These are phyloP conservation scores for Tethea ocularis DNA, from an alignment of 2,888 invertebrate genomes.

Conservation along the genomic window DNA sequence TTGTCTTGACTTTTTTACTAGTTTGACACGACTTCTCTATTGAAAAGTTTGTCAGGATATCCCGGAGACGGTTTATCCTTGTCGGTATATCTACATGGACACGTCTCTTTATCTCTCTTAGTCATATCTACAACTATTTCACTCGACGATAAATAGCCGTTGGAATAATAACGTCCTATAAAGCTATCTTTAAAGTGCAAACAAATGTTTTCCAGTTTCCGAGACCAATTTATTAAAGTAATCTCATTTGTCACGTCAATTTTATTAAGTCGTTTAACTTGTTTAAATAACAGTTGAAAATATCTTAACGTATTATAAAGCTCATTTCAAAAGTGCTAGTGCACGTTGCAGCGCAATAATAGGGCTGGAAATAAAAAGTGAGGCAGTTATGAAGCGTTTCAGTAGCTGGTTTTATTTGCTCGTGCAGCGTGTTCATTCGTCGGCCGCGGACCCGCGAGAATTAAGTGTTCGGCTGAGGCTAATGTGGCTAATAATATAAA, in stretches of 20 bases:
- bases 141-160: background rate
- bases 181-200: constrained; percentile 3
- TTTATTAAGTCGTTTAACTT: constrained; percentile 9
- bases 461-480: constrained; percentile 24
- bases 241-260: constrained; percentile 6
- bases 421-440: constrained; percentile 29
- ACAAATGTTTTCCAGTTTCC: constrained; percentile 3
- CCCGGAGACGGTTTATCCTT: background rate
- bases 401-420: constrained; percentile 46
- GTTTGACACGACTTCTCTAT: constrained; percentile 11
- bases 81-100: background rate
- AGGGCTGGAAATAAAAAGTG: constrained; percentile 50
- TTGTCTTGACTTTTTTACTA: constrained; percentile 7
- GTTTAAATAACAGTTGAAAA: constrained; percentile 22
- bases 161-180: background rate
- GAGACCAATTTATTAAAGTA: background rate
- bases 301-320: constrained; percentile 37
- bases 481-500: constrained; percentile 10
- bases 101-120: background rate
- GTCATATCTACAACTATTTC: background rate
- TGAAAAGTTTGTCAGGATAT: constrained; percentile 7
- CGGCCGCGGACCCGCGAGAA: constrained; percentile 27
- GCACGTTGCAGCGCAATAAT: constrained; percentile 37
- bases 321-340: constrained; percentile 40
- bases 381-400: constrained; percentile 50